Base-by-base conservation (phyloP, 2,888 invertebrate species). In the Candidula unifasciata region DNA sequence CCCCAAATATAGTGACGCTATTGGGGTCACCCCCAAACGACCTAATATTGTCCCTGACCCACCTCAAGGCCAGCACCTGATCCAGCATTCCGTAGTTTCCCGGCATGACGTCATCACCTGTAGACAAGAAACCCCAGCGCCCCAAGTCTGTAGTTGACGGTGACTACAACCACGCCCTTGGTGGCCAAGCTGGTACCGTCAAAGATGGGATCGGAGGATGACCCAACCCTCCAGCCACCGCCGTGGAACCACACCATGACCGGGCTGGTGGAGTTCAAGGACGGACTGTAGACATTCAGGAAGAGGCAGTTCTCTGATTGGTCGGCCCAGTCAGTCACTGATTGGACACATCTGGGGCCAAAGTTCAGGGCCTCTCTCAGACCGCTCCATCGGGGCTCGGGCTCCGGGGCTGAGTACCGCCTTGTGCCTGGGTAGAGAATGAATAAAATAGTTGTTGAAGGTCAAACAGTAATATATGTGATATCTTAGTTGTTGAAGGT, bases 101-200 rank as follows among this genome's bases (percentile, higher is more conserved):
- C 5, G 80, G 80, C 80, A 81, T 81, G 71, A 81, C 71, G 57
- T 81, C 80, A 71, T 81, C 80, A 16, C 80, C 80, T 10, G 80
- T 81, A n/a, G 71, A 44, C 21, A 81, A 54, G 35, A 81, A 71
- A n/a, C 13, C 80, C 80, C 21, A 82, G 27, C 27, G 44, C 74
- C 8, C 82, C 82, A 0, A 82, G 33, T 24, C 80, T 37, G 33
- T 71, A 81, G 71, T 81, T 81, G 2, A 81, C 68, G 8, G 80
- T 71, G 16, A 81, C 80, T 2, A 81, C 80, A n/a, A 81, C 80
- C 16, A 71, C 71, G 5, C 71, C 80, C 18, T 71, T 30, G 27
- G 52, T 33, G 54, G 71, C 69, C n/a, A 81, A 54, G 57, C 33
- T 24, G 3, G 80, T 54, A 2, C 69, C 68, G 18, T 73, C 80